These are phyloP conservation scores for Asbolus verrucosus DNA, from an alignment of 1,140 invertebrate genomes.

Conservation along the genomic window DNA sequence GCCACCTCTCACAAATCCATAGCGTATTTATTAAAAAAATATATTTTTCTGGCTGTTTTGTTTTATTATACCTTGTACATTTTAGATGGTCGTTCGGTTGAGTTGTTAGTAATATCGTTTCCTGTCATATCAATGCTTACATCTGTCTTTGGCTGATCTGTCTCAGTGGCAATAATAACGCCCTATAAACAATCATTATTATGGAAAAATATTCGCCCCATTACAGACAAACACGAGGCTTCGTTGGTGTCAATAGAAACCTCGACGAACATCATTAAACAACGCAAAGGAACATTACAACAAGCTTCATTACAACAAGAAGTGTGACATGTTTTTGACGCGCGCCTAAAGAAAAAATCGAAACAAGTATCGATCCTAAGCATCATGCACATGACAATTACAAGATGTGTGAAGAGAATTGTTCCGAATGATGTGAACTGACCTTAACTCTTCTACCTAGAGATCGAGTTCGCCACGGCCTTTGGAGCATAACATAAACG, in stretches of 20 bases:
- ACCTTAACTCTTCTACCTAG: constrained; percentile 83
- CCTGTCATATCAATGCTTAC: constrained; percentile 61
- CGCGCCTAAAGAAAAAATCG: no score
- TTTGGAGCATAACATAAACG: constrained; percentile 87
- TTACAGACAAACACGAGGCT: neutral
- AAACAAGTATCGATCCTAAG: constrained; percentile 12
- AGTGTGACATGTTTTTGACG: no score
- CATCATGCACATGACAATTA: constrained; percentile 17
- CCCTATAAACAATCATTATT: constrained; percentile 60
- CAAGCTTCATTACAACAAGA: constrained; percentile 19
- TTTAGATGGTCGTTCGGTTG: constrained; percentile 48
- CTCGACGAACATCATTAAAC: constrained; percentile 15
- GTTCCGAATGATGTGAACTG: constrained; percentile 56
- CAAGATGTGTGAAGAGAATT: no score
- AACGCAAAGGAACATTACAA: constrained; percentile 6
- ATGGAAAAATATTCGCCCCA: constrained; percentile 2
- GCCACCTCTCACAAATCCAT: constrained; percentile 19
- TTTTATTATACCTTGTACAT: constrained; percentile 49
- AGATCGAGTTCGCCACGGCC: constrained; percentile 86
- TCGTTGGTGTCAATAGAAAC: neutral
- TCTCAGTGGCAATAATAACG: constrained; percentile 58
- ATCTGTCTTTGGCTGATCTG: constrained; percentile 56
- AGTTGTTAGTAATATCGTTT: constrained; percentile 54
- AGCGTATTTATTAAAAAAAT: constrained; percentile 8
- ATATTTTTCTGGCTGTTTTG: constrained; percentile 8